Percentiles rank a stretch among this genome's conserved stretches.
phyloP scores from a whole-genome alignment of 2,113 vertebrate genomes.

The Clarias magur region DNA sequence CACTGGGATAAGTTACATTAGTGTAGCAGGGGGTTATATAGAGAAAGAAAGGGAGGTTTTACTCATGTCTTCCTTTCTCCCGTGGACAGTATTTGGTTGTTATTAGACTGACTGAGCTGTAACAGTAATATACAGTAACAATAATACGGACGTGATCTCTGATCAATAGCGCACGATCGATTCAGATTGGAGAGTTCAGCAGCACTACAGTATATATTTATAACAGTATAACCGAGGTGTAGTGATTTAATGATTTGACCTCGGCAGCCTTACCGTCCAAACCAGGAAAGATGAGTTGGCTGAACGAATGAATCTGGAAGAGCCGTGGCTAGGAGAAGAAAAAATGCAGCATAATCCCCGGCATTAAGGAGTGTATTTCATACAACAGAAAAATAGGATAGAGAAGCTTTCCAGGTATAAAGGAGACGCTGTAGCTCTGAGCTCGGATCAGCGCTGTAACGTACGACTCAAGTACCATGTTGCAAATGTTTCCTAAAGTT shows the following conservation, averaged over 20 bases:
- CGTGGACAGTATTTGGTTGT: background rate
- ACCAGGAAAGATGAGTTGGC: background rate
- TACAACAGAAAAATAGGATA: background rate
- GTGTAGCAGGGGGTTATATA: too few relatives aligned
- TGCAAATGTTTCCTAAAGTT: background rate
- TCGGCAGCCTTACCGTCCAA: background rate
- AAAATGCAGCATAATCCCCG: conserved; percentile 7
- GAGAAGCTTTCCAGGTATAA: background rate
- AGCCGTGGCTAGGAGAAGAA: background rate
- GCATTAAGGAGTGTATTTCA: background rate
- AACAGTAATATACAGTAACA: background rate
- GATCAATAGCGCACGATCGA: too few relatives aligned
- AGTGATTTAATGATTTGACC: background rate
- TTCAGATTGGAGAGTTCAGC: background rate
- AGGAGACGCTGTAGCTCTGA: background rate
- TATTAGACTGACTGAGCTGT: background rate
- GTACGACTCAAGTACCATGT: background rate
- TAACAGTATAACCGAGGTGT: background rate
- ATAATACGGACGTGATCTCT: background rate
- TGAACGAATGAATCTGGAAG: conserved; percentile 1
- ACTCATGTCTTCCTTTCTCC: background rate
- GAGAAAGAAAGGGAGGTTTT: too few relatives aligned
- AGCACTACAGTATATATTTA: background rate
- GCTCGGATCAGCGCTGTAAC: background rate
- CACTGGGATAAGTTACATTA: too few relatives aligned